phyloP scores from a whole-genome alignment of 2,888 invertebrate genomes.

The Apamea epomidion region DNA sequence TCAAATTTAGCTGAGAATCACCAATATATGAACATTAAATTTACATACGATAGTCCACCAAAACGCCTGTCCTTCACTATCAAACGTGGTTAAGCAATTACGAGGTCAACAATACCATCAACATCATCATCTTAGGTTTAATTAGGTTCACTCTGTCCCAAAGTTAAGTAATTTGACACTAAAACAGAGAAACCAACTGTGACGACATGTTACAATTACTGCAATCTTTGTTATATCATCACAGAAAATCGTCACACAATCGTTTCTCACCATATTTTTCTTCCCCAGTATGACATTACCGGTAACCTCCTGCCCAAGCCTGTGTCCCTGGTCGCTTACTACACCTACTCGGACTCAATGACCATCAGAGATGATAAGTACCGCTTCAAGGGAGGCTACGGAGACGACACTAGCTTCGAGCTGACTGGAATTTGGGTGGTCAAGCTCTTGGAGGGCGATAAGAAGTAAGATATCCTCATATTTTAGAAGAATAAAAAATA shows the following conservation, averaged over 20 bases:
- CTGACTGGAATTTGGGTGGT: conserved; percentile 82
- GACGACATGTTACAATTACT: neutral
- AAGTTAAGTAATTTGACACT: neutral
- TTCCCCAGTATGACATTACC: conserved; percentile 76
- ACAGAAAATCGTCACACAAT: neutral
- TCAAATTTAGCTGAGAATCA: neutral
- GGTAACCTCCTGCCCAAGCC: conserved; percentile 83
- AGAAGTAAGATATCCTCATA: conserved; percentile 76
- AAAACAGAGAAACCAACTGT: neutral
- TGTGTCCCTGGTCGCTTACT: conserved; percentile 71
- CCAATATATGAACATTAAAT: neutral
- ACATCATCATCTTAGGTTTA: neutral
- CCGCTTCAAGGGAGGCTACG: conserved; percentile 85
- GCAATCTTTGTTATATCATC: neutral
- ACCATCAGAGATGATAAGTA: conserved; percentile 79
- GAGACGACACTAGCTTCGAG: conserved; percentile 82
- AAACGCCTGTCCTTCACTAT: neutral
- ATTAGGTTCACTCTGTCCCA: neutral
- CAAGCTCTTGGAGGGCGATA: conserved; percentile 77
- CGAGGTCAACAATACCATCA: neutral
- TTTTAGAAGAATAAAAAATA: neutral
- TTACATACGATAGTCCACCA: neutral
- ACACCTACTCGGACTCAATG: conserved; percentile 72
- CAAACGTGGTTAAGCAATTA: neutral
- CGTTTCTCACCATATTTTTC: neutral